Conservation (phyloP, 2,797 vertebrate genomes). For the Enteromius argenteus region DNA sequence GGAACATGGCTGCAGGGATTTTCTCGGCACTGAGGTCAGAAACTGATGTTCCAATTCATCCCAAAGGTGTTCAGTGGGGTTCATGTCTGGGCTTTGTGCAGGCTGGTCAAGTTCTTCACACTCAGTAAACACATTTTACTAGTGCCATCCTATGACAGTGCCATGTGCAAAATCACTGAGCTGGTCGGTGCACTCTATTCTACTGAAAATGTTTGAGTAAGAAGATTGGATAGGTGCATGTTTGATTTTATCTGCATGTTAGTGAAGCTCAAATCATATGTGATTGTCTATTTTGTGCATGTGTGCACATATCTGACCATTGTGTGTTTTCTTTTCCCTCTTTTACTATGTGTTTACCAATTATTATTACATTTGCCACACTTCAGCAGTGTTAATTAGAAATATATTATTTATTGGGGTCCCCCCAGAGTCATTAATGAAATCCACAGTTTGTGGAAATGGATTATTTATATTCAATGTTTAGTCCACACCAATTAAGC, state of each 20-base stretch:
- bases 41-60: slow-evolving; percentile 27
- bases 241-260: neutral
- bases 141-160: neutral
- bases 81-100: slow-evolving; percentile 17
- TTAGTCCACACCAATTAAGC: slow-evolving; percentile 58
- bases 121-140: slow-evolving; percentile 20
- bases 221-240: neutral
- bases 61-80: slow-evolving; percentile 19
- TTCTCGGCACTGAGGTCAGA: slow-evolving; percentile 10
- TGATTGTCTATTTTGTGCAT: neutral
- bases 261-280: slow-evolving; percentile 1
- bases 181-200: neutral
- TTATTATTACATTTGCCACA: slow-evolving; percentile 39
- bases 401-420: slow-evolving; percentile 48
- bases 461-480: slow-evolving; percentile 53
- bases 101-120: slow-evolving; percentile 17
- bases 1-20: slow-evolving; percentile 20
- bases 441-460: slow-evolving; percentile 47
- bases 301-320: neutral
- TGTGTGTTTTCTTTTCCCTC: neutral
- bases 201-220: neutral
- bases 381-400: slow-evolving; percentile 50
- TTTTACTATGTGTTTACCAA: neutral
- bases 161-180: slow-evolving; percentile 9
- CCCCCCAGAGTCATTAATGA: slow-evolving; percentile 43